A percentile compares a stretch with the other conserved stretches of the same genome.
phyloP scores from a whole-genome alignment of 2,113 vertebrate species.

The Podarcis cretensis region DNA sequence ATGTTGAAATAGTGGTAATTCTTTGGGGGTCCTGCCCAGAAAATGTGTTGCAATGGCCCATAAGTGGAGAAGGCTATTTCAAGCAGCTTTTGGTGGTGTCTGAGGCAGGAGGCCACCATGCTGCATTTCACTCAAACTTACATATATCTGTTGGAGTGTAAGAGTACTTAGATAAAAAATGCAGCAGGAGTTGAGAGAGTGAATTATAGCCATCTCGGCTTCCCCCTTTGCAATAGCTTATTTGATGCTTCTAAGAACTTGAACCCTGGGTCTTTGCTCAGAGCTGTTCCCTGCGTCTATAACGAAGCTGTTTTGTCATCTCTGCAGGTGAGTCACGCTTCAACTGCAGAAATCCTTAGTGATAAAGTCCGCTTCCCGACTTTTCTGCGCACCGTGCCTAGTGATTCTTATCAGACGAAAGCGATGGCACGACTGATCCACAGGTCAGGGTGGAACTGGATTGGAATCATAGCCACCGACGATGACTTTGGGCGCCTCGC shows the following conservation, averaged over 20 bases:
- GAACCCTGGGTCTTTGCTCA: not conserved
- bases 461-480: constrained; percentile 85
- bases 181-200: not conserved
- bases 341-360: constrained; percentile 87
- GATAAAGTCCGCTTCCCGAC: constrained; percentile 88
- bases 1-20: not conserved
- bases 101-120: not conserved
- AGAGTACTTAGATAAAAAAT: not conserved
- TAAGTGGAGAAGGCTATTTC: not conserved
- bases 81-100: not conserved
- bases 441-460: constrained; percentile 84
- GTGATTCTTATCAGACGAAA: constrained; percentile 84
- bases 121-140: not conserved
- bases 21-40: not conserved
- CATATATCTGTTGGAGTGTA: not conserved
- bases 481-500: constrained; percentile 87
- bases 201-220: not conserved
- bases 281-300: not conserved
- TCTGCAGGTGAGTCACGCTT: constrained; percentile 88
- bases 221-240: not conserved
- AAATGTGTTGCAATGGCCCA: too few species aligned
- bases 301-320: constrained; percentile 50
- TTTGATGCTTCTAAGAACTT: not conserved
- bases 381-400: constrained; percentile 88
- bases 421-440: constrained; percentile 85